A percentile compares a stretch with the other conserved stretches of the same genome.
Conservation (phyloP, 2,888 invertebrate genomes). For the Asteroscopus sphinx region DNA sequence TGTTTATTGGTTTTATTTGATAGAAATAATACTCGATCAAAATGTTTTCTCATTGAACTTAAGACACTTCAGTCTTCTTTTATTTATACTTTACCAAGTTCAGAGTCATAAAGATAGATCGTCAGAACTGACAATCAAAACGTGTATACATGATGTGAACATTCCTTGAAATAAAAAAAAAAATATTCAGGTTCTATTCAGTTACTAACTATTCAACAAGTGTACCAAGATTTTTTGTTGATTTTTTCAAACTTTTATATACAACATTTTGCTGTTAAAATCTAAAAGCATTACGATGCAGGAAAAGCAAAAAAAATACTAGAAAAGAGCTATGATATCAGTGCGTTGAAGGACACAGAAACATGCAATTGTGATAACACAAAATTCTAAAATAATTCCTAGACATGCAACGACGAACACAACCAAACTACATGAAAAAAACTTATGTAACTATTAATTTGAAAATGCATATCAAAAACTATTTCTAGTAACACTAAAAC, state of each 20-base stretch:
- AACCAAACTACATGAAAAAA: constrained; percentile 43
- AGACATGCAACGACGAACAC: constrained; percentile 63
- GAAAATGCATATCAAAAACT: constrained; percentile 49
- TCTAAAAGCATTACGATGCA: constrained; percentile 75
- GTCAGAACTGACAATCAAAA: constrained; percentile 66
- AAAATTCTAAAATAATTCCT: constrained; percentile 47
- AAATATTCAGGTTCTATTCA: constrained; percentile 70
- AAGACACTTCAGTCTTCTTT: background rate
- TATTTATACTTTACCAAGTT: constrained; percentile 55
- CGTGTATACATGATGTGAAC: constrained; percentile 81
- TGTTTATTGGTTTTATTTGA: no score
- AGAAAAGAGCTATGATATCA: constrained; percentile 81
- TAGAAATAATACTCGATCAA: no score
- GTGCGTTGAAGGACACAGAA: constrained; percentile 87
- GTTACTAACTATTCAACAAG: constrained; percentile 64
- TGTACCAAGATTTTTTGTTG: constrained; percentile 77
- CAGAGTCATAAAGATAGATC: constrained; percentile 64
- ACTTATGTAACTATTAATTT: constrained; percentile 31
- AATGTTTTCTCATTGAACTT: no score
- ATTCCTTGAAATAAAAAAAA: constrained; percentile 82
- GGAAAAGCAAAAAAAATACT: constrained; percentile 73
- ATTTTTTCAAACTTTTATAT: constrained; percentile 64
- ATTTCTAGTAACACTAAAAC: constrained; percentile 49
- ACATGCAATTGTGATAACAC: constrained; percentile 76
- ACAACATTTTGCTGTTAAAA: constrained; percentile 81